Conservation (phyloP, 2,888 invertebrate genomes). For the Ypsolopha sequella region DNA sequence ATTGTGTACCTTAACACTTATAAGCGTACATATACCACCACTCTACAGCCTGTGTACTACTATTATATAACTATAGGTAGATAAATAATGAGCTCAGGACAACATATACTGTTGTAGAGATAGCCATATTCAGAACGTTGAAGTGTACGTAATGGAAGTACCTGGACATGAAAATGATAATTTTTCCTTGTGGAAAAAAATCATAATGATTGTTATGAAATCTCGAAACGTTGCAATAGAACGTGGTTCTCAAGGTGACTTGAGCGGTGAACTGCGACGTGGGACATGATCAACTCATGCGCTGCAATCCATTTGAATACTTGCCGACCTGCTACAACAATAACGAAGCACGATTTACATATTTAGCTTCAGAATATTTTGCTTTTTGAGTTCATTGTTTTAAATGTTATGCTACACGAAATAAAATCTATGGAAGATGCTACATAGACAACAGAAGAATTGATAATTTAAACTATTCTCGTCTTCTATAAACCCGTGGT, state of each 20-base stretch:
- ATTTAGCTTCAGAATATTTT: background rate
- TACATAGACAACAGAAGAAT: too few species aligned
- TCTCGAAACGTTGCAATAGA: constrained; percentile 1
- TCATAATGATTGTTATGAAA: background rate
- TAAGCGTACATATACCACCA: too few species aligned
- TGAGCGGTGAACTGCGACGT: background rate
- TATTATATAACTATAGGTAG: too few species aligned
- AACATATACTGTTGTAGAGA: too few species aligned
- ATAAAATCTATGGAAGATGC: background rate
- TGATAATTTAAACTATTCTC: too few species aligned
- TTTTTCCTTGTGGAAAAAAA: background rate
- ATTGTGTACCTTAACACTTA: background rate
- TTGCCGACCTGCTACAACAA: background rate
- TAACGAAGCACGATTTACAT: background rate
- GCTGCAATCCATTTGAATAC: constrained; percentile 1
- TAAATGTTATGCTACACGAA: background rate
- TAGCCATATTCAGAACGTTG: too few species aligned
- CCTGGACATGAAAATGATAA: background rate
- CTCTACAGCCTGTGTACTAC: too few species aligned
- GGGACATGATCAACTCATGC: background rate
- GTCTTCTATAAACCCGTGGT: too few species aligned
- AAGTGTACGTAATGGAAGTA: background rate
- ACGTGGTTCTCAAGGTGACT: background rate
- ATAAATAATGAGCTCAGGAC: too few species aligned
- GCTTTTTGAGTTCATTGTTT: too few species aligned